Evolutionary conservation across 2,888 invertebrate genomes (phyloP).

Genomic region (Lasioglossum lativentre): DNA sequence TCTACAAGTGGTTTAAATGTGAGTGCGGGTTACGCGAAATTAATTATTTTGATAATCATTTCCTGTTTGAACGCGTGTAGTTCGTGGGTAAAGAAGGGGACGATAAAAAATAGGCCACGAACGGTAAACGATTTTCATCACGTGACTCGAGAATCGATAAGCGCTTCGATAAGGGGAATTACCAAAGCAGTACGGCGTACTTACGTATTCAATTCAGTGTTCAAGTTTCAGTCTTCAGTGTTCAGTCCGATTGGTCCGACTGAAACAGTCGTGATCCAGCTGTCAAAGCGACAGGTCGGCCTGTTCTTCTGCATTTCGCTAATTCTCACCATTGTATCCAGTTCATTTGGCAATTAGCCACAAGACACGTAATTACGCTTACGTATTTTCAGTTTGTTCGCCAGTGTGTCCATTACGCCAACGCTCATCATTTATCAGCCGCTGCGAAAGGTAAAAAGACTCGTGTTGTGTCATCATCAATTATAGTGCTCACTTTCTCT

Average conservation of each 20-base stretch:
- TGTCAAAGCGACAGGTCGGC: slow-evolving; percentile 22
- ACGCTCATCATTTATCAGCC: slow-evolving; percentile 16
- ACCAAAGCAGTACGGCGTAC: too few species aligned
- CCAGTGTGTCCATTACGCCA: slow-evolving; percentile 67
- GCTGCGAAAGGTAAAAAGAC: slow-evolving; percentile 74
- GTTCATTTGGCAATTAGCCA: slow-evolving; percentile 45
- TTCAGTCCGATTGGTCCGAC: too few species aligned
- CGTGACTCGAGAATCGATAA: slow-evolving; percentile 8
- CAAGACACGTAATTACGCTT: slow-evolving; percentile 15
- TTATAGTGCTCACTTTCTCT: slow-evolving; percentile 60
- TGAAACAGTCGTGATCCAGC: slow-evolving; percentile 8
- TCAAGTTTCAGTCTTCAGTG: too few species aligned
- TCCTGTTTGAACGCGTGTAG: not conserved
- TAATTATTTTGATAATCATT: not conserved
- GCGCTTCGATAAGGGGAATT: slow-evolving; percentile 18
- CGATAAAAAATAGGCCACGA: not conserved
- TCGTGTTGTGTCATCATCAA: slow-evolving; percentile 38
- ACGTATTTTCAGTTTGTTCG: slow-evolving; percentile 76
- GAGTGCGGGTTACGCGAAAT: not conserved
- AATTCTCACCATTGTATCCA: slow-evolving; percentile 14
- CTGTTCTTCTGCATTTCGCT: not conserved
- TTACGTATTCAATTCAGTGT: too few species aligned
- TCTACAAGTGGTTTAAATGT: not conserved
- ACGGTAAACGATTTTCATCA: slow-evolving; percentile 22
- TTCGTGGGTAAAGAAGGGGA: slow-evolving; percentile 2